Base-by-base conservation (phyloP, 2,797 vertebrate species). In the Fratercula arctica region DNA sequence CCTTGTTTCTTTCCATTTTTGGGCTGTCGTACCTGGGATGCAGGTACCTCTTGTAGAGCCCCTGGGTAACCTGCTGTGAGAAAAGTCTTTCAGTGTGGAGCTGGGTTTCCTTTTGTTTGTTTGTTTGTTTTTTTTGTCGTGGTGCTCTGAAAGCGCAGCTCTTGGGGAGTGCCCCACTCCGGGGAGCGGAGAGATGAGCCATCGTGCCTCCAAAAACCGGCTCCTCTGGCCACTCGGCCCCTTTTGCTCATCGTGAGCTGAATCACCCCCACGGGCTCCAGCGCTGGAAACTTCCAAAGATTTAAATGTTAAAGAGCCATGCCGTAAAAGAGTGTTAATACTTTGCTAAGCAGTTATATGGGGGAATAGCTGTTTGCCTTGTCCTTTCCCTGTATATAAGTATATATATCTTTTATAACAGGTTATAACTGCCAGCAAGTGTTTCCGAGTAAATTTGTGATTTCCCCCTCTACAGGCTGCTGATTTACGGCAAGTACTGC, bases 401-500 rank as follows among this genome's bases (percentile, higher is more conserved):
- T 17, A 28, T 25, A 51, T 67, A 64, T 41, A 61, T 61, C 76
- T 92, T 87, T 86, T 86, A 48, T 9, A 86, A 43, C 56, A 48
- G 35, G n/a, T 85, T 70, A 9, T 73, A 94, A 59, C 83, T 81
- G 70, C 76, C 61, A 70, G 57, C 64, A 72, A 97, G 95, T 95
- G 96, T 90, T 96, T 97, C 92, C 19, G 39, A 69, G 87, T 79
- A 66, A 86, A 59, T 37, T 29, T 73, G 63, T 84, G 66, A 35
- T 92, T 89, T 89, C 84, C 91, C 53, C 10, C 60, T 43, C 24
- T 59, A 1, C 97, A 99, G 99, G 98, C 98, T 99, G 92, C 96
- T 99, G 97, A 99, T 99, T 97, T 99, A 99, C 1, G 99, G 99
- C n/a, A 99, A 99, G 85, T 99, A 99, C 98, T 99, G 99, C 98